Conservation (phyloP, 2,888 invertebrate genomes). For the Trissoscelio sp. region DNA sequence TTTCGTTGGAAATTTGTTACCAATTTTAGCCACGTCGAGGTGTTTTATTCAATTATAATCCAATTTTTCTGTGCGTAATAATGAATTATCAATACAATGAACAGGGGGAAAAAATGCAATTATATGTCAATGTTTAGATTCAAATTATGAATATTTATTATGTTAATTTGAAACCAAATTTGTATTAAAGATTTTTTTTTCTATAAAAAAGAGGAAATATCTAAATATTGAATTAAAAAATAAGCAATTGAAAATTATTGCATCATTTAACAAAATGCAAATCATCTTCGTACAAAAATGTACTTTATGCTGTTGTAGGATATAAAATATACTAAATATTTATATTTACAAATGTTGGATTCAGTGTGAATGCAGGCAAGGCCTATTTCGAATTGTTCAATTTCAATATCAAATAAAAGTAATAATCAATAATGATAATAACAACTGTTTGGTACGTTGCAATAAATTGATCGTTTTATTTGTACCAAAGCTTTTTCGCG, state of each 20-base stretch:
- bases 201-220: background rate
- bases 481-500: background rate
- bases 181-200: too few species aligned
- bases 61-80: background rate
- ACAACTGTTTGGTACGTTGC: background rate
- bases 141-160: too few species aligned
- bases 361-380: conserved; percentile 27
- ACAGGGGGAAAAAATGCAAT: background rate
- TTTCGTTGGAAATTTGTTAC: conserved; percentile 12
- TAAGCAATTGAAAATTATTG: conserved; percentile 20
- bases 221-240: background rate
- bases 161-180: too few species aligned
- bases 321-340: conserved; percentile 52
- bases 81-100: background rate
- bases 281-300: conserved; percentile 52
- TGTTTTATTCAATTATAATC: background rate
- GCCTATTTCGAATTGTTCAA: conserved; percentile 5
- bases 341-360: conserved; percentile 47
- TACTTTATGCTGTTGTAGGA: conserved; percentile 54
- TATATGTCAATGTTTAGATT: background rate
- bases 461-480: background rate
- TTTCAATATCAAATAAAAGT: background rate
- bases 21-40: conserved; percentile 9
- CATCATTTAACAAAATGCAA: conserved; percentile 33
- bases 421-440: background rate